A percentile compares a stretch with the other conserved stretches of the same genome.
These are phyloP conservation scores for Cynaeus angustus DNA, from an alignment of 2,888 invertebrate species.

Conservation along the genomic window DNA sequence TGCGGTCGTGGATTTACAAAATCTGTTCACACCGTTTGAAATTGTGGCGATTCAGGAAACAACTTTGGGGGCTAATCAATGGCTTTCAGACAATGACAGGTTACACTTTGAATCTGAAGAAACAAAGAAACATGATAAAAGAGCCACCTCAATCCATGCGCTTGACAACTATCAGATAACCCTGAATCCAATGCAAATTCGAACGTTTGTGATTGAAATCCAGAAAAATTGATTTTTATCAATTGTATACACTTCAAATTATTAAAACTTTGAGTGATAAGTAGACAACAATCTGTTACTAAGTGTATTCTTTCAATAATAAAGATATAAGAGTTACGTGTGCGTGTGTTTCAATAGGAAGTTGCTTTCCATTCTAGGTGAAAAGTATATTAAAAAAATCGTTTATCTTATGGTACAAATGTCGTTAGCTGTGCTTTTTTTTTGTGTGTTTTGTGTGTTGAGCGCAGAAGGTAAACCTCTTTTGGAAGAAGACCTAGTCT, in stretches of 20 bases:
- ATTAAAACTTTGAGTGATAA: slow-evolving; percentile 14
- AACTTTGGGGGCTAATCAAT: slow-evolving; percentile 70
- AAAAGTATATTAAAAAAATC: slow-evolving; percentile 16
- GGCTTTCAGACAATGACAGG: slow-evolving; percentile 71
- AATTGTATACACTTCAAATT: slow-evolving; percentile 4
- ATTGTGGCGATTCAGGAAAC: slow-evolving; percentile 58
- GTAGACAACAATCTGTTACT: slow-evolving; percentile 20
- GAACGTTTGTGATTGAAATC: slow-evolving; percentile 37
- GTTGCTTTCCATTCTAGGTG: slow-evolving; percentile 21
- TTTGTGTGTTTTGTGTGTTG: slow-evolving; percentile 27
- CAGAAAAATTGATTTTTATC: slow-evolving; percentile 30
- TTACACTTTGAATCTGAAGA: slow-evolving; percentile 28
- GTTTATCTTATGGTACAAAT: slow-evolving; percentile 29
- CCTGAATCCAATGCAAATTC: slow-evolving; percentile 58
- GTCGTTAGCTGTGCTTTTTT: slow-evolving; percentile 28
- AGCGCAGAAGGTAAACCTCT: slow-evolving; percentile 29
- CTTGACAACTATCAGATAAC: slow-evolving; percentile 30
- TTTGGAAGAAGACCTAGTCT: slow-evolving; percentile 7
- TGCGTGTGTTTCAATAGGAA: slow-evolving; percentile 15
- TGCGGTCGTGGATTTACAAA: slow-evolving; percentile 73
- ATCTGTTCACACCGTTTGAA: slow-evolving; percentile 56
- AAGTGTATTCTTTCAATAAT: slow-evolving; percentile 17
- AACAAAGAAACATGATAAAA: slow-evolving; percentile 15
- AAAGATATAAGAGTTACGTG: slow-evolving; percentile 13
- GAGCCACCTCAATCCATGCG: slow-evolving; percentile 26